phyloP scores from a whole-genome alignment of 53 echinoderm and acorn worm genomes.

The Paelopatides confundens region DNA sequence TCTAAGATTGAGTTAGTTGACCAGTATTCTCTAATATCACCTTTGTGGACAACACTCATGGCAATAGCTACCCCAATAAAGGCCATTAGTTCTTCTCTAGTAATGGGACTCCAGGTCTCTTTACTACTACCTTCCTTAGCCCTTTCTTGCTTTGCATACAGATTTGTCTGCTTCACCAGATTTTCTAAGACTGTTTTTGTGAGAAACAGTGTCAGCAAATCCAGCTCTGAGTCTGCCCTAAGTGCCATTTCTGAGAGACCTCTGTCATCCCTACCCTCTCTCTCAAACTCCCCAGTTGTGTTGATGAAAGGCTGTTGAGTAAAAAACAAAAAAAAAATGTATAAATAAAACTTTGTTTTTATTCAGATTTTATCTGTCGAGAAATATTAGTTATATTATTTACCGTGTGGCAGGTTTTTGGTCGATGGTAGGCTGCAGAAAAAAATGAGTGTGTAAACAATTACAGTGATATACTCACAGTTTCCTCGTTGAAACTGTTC shows the following conservation, averaged over 20 bases:
- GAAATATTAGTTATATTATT: too few species aligned
- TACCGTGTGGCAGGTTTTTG: too few species aligned
- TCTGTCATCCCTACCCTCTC: too few species aligned
- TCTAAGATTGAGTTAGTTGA: background rate
- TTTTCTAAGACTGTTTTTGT: background rate
- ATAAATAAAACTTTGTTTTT: too few species aligned
- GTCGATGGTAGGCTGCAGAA: too few species aligned
- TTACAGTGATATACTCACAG: too few species aligned
- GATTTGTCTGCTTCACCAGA: slow-evolving; percentile 15
- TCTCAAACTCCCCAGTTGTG: too few species aligned
- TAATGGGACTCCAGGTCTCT: background rate
- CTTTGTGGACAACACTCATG: slow-evolving; percentile 15
- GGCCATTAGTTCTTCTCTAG: slow-evolving; percentile 27
- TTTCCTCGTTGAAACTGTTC: too few species aligned
- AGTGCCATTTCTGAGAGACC: slow-evolving; percentile 9
- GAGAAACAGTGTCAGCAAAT: slow-evolving; percentile 28
- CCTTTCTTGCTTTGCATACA: slow-evolving; percentile 24
- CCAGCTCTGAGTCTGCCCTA: slow-evolving; percentile 9
- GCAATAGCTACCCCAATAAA: slow-evolving; percentile 15
- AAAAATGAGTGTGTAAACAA: too few species aligned
- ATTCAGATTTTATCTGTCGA: too few species aligned
- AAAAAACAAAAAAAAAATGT: too few species aligned
- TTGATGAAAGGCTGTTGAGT: too few species aligned
- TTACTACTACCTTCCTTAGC: slow-evolving; percentile 22
- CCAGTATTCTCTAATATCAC: background rate